Evolutionary conservation across 64 coral and sea anemone genomes (phyloP).

Genomic region (Pachyseris speciosa): DNA sequence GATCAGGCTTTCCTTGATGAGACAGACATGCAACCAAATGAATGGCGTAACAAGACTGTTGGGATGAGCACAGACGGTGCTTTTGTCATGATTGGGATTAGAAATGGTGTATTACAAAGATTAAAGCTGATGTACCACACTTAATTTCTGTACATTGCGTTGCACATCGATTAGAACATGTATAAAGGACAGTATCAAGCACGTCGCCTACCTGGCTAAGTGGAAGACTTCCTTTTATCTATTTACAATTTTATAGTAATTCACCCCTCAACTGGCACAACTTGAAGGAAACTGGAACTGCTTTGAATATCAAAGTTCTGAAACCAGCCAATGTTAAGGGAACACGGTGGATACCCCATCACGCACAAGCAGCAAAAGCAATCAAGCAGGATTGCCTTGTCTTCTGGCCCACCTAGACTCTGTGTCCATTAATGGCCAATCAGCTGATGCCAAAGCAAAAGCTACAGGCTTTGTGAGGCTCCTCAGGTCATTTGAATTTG

Average conservation of each 20-base stretch:
- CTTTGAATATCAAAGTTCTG: slow-evolving; percentile 19
- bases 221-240: slow-evolving; percentile 30
- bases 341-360: not conserved
- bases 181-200: slow-evolving; percentile 19
- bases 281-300: slow-evolving; percentile 3
- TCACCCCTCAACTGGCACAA: slow-evolving; percentile 23
- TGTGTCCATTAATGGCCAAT: slow-evolving; percentile 3
- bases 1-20: not conserved
- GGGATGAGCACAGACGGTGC: not conserved
- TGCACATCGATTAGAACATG: not conserved
- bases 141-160: not conserved
- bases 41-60: not conserved
- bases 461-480: not conserved
- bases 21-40: not conserved
- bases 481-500: slow-evolving; percentile 19
- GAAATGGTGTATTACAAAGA: not conserved
- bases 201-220: slow-evolving; percentile 18
- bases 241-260: slow-evolving; percentile 25
- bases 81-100: not conserved
- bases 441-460: slow-evolving; percentile 11
- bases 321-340: slow-evolving; percentile 19
- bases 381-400: slow-evolving; percentile 21
- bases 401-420: slow-evolving; percentile 11
- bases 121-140: not conserved
- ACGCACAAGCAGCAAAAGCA: slow-evolving; percentile 7